A percentile compares a stretch with the other conserved stretches of the same genome.
Evolutionary conservation across 2,888 invertebrate species (phyloP).

Genomic region (Pyrrhosoma nymphula): DNA sequence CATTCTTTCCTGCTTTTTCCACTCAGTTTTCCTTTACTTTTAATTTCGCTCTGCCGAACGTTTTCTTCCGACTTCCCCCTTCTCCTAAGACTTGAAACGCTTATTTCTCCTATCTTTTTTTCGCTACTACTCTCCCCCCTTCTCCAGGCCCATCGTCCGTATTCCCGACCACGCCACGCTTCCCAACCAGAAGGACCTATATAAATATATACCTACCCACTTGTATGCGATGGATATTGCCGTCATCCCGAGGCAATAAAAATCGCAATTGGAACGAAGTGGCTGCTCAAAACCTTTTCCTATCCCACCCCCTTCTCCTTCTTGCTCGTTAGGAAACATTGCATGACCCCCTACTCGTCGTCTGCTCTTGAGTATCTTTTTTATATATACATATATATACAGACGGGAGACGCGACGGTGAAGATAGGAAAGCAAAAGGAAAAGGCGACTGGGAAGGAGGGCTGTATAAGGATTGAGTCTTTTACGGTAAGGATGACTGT

Average conservation of each 20-base stretch:
- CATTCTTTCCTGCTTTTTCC: not conserved
- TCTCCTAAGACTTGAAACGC: too few species aligned
- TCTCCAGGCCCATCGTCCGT: not conserved
- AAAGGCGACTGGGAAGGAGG: not conserved
- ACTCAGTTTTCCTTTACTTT: not conserved
- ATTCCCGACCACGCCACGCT: not conserved
- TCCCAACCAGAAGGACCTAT: not conserved
- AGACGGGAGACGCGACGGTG: not conserved
- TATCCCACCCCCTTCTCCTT: not conserved
- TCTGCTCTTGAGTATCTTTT: not conserved
- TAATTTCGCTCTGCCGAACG: not conserved
- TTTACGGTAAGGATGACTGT: slow-evolving; percentile 31
- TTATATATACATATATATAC: slow-evolving; percentile 11
- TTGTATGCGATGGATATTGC: slow-evolving; percentile 12
- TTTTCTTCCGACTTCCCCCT: not conserved
- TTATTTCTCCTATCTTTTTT: too few species aligned
- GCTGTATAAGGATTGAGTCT: slow-evolving; percentile 43
- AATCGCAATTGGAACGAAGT: slow-evolving; percentile 33
- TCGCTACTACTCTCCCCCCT: not conserved
- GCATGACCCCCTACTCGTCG: slow-evolving; percentile 41
- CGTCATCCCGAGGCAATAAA: slow-evolving; percentile 9
- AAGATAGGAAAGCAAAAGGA: not conserved
- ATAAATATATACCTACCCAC: slow-evolving; percentile 22
- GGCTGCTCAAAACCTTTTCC: not conserved
- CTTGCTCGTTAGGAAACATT: slow-evolving; percentile 60